phyloP scores from a whole-genome alignment of 2,888 invertebrate genomes.

The Diarsia brunnea region DNA sequence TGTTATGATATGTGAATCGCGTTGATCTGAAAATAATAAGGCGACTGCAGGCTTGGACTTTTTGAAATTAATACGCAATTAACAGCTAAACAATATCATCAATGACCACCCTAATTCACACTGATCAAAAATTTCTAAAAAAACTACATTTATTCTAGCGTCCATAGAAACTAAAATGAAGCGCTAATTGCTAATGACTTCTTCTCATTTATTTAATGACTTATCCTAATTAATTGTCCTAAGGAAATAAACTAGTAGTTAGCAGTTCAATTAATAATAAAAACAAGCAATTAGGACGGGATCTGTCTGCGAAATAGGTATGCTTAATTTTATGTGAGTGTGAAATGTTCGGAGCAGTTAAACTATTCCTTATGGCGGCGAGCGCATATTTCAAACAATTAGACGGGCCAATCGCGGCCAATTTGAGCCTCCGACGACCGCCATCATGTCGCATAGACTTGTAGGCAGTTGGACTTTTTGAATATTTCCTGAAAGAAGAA shows the following conservation, averaged over 20 bases:
- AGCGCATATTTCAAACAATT: constrained; percentile 88
- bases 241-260: constrained; percentile 47
- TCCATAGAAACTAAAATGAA: background rate
- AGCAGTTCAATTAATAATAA: constrained; percentile 26
- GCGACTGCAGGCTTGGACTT: too few species aligned
- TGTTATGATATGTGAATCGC: background rate
- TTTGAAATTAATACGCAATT: too few species aligned
- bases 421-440: constrained; percentile 76
- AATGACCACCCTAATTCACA: too few species aligned
- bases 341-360: constrained; percentile 64
- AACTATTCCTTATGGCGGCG: constrained; percentile 77
- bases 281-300: constrained; percentile 53
- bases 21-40: too few species aligned
- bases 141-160: background rate
- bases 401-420: constrained; percentile 83
- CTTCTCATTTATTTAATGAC: constrained; percentile 1
- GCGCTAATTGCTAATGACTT: background rate
- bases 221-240: constrained; percentile 20
- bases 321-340: constrained; percentile 59
- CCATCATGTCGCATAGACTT: constrained; percentile 68
- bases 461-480: background rate
- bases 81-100: too few species aligned
- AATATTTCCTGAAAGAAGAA: constrained; percentile 20
- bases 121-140: too few species aligned
- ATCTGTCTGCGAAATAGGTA: constrained; percentile 37